Evolutionary conservation across 2,888 invertebrate species (phyloP), one percentile per base, ranked within the genome.

Genomic region (Drosophila testacea): DNA sequence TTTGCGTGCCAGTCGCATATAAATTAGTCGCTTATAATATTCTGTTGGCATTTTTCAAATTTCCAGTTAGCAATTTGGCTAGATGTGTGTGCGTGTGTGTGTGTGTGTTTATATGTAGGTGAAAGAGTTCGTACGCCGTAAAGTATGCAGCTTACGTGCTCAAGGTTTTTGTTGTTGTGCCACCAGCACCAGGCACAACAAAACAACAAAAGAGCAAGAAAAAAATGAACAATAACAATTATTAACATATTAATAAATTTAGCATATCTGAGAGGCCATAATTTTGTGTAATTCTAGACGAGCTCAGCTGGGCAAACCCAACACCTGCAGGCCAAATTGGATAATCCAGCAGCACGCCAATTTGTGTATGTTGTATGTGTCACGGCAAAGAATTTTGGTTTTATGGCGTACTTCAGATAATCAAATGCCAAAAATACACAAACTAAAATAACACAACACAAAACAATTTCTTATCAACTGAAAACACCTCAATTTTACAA

Each of bases 231-330:
- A 79, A 84, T 79, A 81, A 83, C 86, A 84, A 90, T 90, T 90
- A 90, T 90, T 90, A 90, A 90, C 88, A 88, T 89, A 90, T 90
- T 90, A 90, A 90, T 90, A 90, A 90, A 90, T 90, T 90, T 83
- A 79, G 76, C 76, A 71, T 77, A 78, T 77, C 79, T 88, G 89
- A 90, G 75, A 82, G 89, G 90, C 84, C 83, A 89, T 90, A 90
- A 81, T 90, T 89, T 80, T 62, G 72, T 81, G 80, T 88, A 83
- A 83, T 82, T 84, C 81, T 73, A 89, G 83, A 77, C 81, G 83
- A 83, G 73, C 66, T 32, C 79, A 79, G 73, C 75, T 86, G 68
- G 62, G 72, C 77, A 80, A 30, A 22, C 34, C 47, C 47, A 38
- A 89, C 84, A 89, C 84, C 87, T 79, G 56, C 34, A n/a, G 68